A percentile compares a stretch with the other conserved stretches of the same genome.
Evolutionary conservation across 2,797 vertebrate genomes (phyloP).

Genomic region (Phoeniculus purpureus): DNA sequence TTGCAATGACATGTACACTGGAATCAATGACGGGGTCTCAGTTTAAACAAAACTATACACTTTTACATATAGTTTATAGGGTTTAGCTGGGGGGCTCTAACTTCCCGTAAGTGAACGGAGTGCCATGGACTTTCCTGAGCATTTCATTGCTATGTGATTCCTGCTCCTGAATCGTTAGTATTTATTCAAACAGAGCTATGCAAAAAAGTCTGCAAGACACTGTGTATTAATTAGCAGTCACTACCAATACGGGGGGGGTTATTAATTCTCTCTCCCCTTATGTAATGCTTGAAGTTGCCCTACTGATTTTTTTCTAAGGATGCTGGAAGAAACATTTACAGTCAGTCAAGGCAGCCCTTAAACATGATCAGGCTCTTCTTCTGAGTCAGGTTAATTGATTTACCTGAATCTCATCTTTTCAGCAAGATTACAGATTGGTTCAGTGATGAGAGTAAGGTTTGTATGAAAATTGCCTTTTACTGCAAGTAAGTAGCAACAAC

Average conservation of each 20-base stretch:
- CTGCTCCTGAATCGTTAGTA: neutral
- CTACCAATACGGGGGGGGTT: rapidly evolving
- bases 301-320: neutral
- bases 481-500: constrained; percentile 18
- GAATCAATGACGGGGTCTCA: neutral
- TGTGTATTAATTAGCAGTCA: neutral
- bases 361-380: neutral
- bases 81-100: neutral
- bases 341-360: neutral
- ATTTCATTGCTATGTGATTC: neutral
- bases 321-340: neutral
- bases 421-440: neutral
- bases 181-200: neutral
- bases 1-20: neutral
- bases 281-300: neutral
- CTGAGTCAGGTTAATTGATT: neutral
- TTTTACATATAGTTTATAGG: neutral
- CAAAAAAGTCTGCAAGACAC: neutral
- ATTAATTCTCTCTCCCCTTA: neutral
- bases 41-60: constrained; percentile 14
- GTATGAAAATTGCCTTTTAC: neutral
- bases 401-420: neutral
- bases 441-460: neutral
- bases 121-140: neutral
- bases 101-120: neutral